Evolutionary conservation across 1,140 invertebrate genomes (phyloP).

Genomic region (Neuroterus valhalla): DNA sequence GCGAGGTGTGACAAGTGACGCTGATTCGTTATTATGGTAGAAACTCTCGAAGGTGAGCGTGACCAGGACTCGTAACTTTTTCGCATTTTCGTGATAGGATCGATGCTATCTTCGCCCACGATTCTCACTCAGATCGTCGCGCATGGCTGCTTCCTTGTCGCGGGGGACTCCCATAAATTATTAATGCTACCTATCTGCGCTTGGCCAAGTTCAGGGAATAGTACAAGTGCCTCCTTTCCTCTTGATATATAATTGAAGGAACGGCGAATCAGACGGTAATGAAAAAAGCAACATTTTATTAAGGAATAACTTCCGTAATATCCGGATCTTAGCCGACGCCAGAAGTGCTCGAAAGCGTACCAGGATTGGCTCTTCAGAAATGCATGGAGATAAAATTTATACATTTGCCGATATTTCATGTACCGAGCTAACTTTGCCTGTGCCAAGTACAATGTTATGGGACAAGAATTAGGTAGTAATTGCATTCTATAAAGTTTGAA

Average conservation of each 20-base stretch:
- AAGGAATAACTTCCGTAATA: conserved; percentile 14
- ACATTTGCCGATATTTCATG: neutral
- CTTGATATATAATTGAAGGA: conserved; percentile 4
- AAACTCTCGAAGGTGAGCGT: conserved; percentile 36
- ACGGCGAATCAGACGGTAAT: conserved; percentile 1
- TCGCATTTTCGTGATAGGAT: conserved; percentile 52
- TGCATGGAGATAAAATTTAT: conserved; percentile 5
- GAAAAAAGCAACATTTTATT: conserved; percentile 1
- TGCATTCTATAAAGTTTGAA: neutral
- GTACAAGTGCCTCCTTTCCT: neutral
- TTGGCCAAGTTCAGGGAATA: conserved; percentile 35
- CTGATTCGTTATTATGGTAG: neutral
- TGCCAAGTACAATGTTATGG: neutral
- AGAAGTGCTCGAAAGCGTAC: neutral
- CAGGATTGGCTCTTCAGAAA: neutral
- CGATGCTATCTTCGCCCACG: conserved; percentile 61
- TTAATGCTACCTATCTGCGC: conserved; percentile 58
- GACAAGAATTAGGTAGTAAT: neutral
- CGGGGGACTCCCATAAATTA: conserved; percentile 60
- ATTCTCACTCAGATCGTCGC: conserved; percentile 61
- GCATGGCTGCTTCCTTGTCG: conserved; percentile 55
- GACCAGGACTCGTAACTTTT: conserved; percentile 50
- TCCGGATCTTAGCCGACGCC: neutral
- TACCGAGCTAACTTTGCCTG: neutral
- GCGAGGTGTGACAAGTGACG: neutral